Percentiles rank a stretch among this genome's conserved stretches.
phyloP scores from a whole-genome alignment of 2,888 invertebrate species.

The Pachycephus smyrnensis region DNA sequence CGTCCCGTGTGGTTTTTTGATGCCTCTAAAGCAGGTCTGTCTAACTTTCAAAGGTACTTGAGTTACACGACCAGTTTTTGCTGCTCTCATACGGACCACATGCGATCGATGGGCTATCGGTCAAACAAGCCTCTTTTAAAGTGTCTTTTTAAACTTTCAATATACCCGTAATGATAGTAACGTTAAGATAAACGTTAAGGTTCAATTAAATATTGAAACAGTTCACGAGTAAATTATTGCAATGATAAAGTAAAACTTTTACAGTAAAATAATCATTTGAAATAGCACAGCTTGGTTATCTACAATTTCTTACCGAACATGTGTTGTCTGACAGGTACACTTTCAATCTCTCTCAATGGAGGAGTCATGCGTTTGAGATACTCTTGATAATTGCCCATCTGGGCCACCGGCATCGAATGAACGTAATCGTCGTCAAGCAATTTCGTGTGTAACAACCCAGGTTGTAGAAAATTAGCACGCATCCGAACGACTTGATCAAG shows the following conservation, averaged over 20 bases:
- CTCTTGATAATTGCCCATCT: constrained; percentile 99
- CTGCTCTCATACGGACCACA: too few relatives aligned
- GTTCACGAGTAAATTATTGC: not conserved
- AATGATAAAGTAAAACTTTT: not conserved
- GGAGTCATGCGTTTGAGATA: constrained; percentile 95
- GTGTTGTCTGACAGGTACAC: constrained; percentile 93
- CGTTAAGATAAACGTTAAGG: not conserved
- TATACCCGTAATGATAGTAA: not conserved
- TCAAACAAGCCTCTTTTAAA: not conserved
- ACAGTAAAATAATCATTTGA: not conserved
- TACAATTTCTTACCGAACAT: constrained; percentile 83
- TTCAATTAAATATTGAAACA: not conserved
- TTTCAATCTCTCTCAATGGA: constrained; percentile 93
- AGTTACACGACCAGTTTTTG: not conserved
- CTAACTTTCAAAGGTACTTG: not conserved
- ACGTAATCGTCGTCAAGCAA: constrained; percentile 91
- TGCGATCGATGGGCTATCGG: not conserved
- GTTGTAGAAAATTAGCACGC: constrained; percentile 92
- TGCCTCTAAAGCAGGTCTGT: not conserved
- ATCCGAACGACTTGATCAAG: constrained; percentile 94
- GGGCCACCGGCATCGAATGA: constrained; percentile 94
- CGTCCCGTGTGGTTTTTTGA: not conserved
- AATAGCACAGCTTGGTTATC: not conserved
- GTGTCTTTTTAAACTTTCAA: not conserved
- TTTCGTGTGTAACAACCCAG: constrained; percentile 79